phyloP scores from a whole-genome alignment of 2,113 vertebrate species.

The Chascanopsetta lugubris region DNA sequence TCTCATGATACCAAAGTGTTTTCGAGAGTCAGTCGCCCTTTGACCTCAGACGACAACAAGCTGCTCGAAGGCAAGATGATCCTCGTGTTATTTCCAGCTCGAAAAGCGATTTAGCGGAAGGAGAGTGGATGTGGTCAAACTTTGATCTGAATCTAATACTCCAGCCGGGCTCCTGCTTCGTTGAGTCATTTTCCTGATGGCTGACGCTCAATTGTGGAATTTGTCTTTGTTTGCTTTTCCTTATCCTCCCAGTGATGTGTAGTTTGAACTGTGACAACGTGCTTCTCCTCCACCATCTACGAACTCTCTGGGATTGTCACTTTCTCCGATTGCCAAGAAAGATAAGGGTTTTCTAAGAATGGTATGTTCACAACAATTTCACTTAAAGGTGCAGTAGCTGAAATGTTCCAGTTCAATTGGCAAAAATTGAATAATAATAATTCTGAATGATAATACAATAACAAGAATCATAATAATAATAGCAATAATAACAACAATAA shows the following conservation, averaged over 20 bases:
- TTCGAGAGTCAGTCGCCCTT: constrained; percentile 33
- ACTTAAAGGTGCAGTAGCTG: too few relatives aligned
- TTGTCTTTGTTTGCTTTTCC: background rate
- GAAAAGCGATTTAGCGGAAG: background rate
- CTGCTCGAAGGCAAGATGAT: constrained; percentile 5
- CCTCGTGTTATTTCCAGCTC: constrained; percentile 11
- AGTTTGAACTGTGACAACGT: constrained; percentile 3
- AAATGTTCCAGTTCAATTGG: too few relatives aligned
- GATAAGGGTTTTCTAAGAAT: background rate
- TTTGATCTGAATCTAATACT: constrained; percentile 12
- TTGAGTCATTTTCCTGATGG: background rate
- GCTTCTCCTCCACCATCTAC: background rate
- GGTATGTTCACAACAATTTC: too few relatives aligned
- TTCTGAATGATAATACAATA: too few relatives aligned
- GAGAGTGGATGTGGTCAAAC: background rate
- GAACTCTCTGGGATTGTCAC: background rate
- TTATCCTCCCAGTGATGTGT: background rate
- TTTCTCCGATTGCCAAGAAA: background rate
- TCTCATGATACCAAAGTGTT: constrained; percentile 38
- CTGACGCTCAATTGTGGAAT: background rate
- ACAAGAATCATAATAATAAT: too few relatives aligned
- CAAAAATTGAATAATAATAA: too few relatives aligned
- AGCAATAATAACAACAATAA: too few relatives aligned
- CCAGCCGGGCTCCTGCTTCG: background rate
- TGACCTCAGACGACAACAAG: constrained; percentile 30